Base-by-base conservation (phyloP, 2,797 vertebrate species). In the Chelon labrosus region DNA sequence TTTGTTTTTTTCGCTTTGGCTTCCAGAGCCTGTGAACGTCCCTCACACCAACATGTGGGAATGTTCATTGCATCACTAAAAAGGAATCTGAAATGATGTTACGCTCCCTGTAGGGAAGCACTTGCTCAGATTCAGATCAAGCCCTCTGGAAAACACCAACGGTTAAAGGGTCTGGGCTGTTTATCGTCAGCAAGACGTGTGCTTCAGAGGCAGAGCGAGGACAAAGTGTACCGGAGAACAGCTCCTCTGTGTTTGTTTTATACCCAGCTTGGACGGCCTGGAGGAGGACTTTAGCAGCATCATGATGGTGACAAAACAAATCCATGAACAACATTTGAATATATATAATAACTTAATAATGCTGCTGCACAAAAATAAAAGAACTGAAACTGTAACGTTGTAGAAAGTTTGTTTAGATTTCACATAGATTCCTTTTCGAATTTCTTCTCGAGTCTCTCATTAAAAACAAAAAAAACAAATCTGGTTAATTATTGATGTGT, bases 71-170 rank as follows among this genome's bases (percentile, higher is more conserved):
- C 89, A 75, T 89, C 86, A 89, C 27, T 58, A 9, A 66, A 57
- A 71, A 87, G 83, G 89, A 89, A 91, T 91, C 81, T 86, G 81
- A 80, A 83, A 72, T 76, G 80, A 79, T 83, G 75, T n/a, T 80
- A 63, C 46, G 5, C 73, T 85, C 87, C 79, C 85, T 85, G 65
- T 73, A 79, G 85, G 82, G 80, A 86, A 82, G 65, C 78, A 80
- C 76, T 84, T 50, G 67, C 49, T 79, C 65, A 4, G 60, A 70
- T 56, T 82, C 53, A 68, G 57, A 75, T 44, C 61, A 62, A 47
- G 67, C 58, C 42, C 38, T 12, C 49, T 69, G 68, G 51, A 81
- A 86, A 84, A 74, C 83, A 75, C 57, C 39, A 44, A 35, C 0
- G 20, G 51, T 54, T 0, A 50, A 42, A 63, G 71, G 71, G 1